Percentiles rank a stretch among this genome's conserved stretches.
These are phyloP conservation scores for Prorops nasuta DNA, from an alignment of 1,140 invertebrate species.

Conservation along the genomic window DNA sequence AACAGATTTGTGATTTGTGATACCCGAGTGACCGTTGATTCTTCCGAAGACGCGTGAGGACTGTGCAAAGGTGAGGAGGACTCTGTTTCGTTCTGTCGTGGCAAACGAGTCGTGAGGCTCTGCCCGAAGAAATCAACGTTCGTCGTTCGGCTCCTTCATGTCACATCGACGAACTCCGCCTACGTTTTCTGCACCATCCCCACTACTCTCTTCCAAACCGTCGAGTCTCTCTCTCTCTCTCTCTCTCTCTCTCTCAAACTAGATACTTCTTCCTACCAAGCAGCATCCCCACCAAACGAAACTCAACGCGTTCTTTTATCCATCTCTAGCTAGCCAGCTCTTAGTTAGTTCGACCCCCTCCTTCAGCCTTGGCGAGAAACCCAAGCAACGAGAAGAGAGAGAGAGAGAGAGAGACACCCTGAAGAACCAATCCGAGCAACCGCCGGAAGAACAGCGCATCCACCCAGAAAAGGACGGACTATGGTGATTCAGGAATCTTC, in stretches of 20 bases:
- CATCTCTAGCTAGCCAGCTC: no score
- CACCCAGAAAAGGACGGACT: no score
- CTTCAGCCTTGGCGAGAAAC: no score
- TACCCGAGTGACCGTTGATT: no score
- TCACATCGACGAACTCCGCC: constrained; percentile 11
- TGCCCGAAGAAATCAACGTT: constrained; percentile 1
- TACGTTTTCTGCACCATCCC: not conserved
- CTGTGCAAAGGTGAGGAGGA: no score
- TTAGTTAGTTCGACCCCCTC: constrained; percentile 11
- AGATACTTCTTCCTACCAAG: not conserved
- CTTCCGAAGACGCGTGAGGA: no score
- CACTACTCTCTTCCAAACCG: not conserved
- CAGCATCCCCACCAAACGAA: not conserved
- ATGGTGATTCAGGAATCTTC: no score
- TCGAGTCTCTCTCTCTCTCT: not conserved
- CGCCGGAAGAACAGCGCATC: no score
- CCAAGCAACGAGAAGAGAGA: not conserved
- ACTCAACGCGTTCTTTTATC: constrained; percentile 13
- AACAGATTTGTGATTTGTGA: no score
- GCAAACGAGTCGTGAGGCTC: no score
- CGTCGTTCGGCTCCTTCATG: constrained; percentile 4
- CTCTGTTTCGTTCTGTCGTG: no score
- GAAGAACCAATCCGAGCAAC: no score
- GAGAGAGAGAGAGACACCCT: not conserved
- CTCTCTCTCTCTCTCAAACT: not conserved